Evolutionary conservation across 2,888 invertebrate genomes (phyloP).

Genomic region (Patella caerulea): DNA sequence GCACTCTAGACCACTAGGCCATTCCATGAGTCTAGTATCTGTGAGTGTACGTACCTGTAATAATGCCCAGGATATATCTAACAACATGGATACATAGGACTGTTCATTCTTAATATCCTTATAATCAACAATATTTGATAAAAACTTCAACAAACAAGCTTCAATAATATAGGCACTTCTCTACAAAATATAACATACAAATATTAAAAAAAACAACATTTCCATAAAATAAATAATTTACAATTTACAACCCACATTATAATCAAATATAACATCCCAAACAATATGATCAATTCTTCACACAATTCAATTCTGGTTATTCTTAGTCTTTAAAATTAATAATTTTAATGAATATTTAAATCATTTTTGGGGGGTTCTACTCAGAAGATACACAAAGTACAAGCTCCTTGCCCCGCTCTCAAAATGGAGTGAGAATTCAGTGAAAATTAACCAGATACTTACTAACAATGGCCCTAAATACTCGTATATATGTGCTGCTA

Average conservation of each 20-base stretch:
- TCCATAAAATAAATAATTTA: neutral
- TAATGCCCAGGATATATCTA: conserved; percentile 80
- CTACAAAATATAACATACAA: conserved; percentile 39
- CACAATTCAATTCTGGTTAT: neutral
- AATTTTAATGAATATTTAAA: too few species aligned
- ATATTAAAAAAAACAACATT: neutral
- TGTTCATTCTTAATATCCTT: conserved; percentile 54
- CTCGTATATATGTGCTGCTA: conserved; percentile 71
- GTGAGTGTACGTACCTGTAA: conserved; percentile 73
- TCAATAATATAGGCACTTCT: conserved; percentile 81
- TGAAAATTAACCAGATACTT: conserved; percentile 20
- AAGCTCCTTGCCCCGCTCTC: neutral
- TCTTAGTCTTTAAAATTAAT: neutral
- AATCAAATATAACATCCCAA: too few species aligned
- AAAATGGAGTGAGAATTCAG: neutral
- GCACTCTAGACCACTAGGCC: too few species aligned
- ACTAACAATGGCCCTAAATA: conserved; percentile 77
- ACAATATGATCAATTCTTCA: too few species aligned
- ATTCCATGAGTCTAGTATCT: too few species aligned
- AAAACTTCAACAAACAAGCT: conserved; percentile 77
- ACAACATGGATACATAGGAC: conserved; percentile 53
- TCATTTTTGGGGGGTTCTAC: too few species aligned
- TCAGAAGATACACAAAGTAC: neutral
- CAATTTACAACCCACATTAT: neutral
- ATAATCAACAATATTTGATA: conserved; percentile 63